Evolutionary conservation across 2,888 invertebrate species (phyloP).

Genomic region (Drosophila falleni): DNA sequence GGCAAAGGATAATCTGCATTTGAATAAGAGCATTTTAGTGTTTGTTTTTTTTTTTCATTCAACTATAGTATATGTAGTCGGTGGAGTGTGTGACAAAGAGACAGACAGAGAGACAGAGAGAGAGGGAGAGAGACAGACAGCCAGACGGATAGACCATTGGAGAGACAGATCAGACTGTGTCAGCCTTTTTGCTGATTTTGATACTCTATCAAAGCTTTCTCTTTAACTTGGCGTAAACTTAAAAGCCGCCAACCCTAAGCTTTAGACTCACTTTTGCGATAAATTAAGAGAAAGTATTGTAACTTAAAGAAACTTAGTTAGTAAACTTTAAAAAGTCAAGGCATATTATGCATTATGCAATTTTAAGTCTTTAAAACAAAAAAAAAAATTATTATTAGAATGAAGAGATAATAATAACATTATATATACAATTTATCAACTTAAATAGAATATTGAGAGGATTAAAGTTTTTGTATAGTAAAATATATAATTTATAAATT

Average conservation of each 20-base stretch:
- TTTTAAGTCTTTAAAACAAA: too few species aligned
- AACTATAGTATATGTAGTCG: conserved; percentile 60
- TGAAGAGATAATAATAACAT: not conserved
- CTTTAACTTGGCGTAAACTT: not conserved
- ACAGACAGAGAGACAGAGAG: conserved; percentile 35
- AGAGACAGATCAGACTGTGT: conserved; percentile 48
- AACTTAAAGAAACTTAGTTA: not conserved
- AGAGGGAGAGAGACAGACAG: conserved; percentile 18
- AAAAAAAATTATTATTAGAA: not conserved
- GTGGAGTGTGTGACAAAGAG: conserved; percentile 55
- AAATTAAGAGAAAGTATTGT: not conserved
- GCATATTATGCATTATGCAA: too few species aligned
- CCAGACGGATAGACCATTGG: not conserved
- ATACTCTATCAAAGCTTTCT: conserved; percentile 32
- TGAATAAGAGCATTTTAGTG: conserved; percentile 81
- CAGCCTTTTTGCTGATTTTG: conserved; percentile 71
- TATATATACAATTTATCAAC: too few species aligned
- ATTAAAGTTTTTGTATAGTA: too few species aligned
- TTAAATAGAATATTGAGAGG: too few species aligned
- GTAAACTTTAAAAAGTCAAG: not conserved
- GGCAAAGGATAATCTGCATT: conserved; percentile 79
- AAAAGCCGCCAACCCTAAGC: not conserved
- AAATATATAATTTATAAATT: too few species aligned
- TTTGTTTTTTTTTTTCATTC: conserved; percentile 53
- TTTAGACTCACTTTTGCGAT: not conserved